phyloP scores from a whole-genome alignment of 2,113 vertebrate species.

The Misgurnus anguillicaudatus region DNA sequence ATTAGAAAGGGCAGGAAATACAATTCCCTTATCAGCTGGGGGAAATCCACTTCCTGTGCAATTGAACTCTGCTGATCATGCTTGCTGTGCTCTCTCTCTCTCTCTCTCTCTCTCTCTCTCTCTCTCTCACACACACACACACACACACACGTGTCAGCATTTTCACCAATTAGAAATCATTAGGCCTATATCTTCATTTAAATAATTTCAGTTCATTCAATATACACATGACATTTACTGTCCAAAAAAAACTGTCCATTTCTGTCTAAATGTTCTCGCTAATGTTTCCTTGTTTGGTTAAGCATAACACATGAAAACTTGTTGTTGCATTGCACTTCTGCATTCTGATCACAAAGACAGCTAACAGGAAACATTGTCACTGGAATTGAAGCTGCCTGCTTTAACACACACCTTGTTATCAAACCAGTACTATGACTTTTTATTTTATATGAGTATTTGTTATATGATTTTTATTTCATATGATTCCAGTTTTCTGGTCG shows the following conservation, averaged over 20 bases:
- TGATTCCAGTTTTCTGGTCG: too few species aligned
- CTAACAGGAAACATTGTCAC: not conserved
- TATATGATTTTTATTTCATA: too few species aligned
- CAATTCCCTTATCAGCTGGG: not conserved
- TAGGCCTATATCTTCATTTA: too few species aligned
- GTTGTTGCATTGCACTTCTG: not conserved
- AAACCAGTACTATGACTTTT: not conserved
- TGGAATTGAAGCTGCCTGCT: not conserved
- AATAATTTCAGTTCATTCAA: not conserved
- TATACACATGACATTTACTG: not conserved
- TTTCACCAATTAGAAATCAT: too few species aligned
- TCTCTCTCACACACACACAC: not conserved
- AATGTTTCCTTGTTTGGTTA: not conserved
- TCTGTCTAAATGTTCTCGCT: not conserved
- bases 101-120: not conserved
- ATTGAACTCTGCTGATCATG: not conserved
- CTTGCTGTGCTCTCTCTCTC: not conserved
- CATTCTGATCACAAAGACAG: not conserved
- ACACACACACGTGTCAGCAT: not conserved
- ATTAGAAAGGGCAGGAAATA: conserved; percentile 41
- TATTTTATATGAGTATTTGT: too few species aligned
- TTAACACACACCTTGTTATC: not conserved
- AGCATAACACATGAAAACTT: too few species aligned
- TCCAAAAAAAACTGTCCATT: too few species aligned
- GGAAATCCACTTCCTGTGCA: conserved; percentile 41